These are phyloP conservation scores for Tetramorium alpestre DNA, from an alignment of 1,140 invertebrate species.

Conservation along the genomic window DNA sequence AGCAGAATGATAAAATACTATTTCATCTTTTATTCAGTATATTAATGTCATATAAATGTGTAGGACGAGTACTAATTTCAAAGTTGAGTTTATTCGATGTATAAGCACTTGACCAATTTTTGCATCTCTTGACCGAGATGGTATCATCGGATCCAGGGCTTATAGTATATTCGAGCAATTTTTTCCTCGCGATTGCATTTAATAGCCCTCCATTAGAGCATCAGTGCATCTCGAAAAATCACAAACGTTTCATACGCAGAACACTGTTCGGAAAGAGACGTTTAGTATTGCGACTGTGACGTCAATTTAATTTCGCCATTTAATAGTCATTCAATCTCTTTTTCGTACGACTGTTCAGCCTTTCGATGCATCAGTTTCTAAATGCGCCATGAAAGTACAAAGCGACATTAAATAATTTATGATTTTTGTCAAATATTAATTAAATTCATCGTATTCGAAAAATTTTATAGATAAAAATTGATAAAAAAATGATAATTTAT, in stretches of 20 bases:
- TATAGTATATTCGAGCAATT: slow-evolving; percentile 21
- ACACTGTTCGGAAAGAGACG: slow-evolving; percentile 22
- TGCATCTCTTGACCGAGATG: slow-evolving; percentile 22
- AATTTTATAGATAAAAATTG: not conserved
- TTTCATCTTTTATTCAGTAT: not conserved
- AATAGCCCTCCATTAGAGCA: slow-evolving; percentile 49
- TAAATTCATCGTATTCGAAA: not conserved
- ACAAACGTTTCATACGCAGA: slow-evolving; percentile 49
- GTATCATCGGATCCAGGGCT: slow-evolving; percentile 1
- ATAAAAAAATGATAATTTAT: not conserved
- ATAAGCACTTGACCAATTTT: slow-evolving; percentile 35
- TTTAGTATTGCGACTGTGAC: slow-evolving; percentile 33
- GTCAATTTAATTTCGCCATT: slow-evolving; percentile 37
- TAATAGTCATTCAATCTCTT: slow-evolving; percentile 9
- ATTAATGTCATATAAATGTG: slow-evolving; percentile 18
- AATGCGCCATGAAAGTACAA: not conserved
- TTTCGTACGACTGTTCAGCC: slow-evolving; percentile 27
- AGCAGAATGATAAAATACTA: not conserved
- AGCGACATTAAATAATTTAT: not conserved
- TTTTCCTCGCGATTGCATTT: slow-evolving; percentile 13
- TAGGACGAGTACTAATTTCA: slow-evolving; percentile 1
- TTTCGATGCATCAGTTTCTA: not conserved
- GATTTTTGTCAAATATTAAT: slow-evolving; percentile 11
- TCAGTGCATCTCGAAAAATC: slow-evolving; percentile 50
- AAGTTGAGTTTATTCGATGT: slow-evolving; percentile 8